Base-by-base conservation (phyloP, 2,888 invertebrate genomes). In the Dasypogon diadema region DNA sequence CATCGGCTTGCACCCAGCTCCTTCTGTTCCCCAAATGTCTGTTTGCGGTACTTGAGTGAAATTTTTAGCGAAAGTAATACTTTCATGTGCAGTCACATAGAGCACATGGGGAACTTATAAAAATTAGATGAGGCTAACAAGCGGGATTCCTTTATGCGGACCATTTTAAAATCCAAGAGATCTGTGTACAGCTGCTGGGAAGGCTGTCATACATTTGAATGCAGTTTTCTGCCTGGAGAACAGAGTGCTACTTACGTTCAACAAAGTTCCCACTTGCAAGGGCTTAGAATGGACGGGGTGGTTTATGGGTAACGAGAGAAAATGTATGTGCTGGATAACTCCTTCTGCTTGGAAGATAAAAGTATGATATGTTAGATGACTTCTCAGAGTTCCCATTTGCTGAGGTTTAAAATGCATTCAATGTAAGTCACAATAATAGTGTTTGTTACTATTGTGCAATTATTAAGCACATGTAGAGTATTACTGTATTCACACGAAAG, bases 11-110 rank as follows among this genome's bases (percentile, higher is more conserved):
- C 60, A 37, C 60, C 37, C 4, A 60, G 60, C 34, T 60, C 18
- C 60, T 60, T 60, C 34, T 21, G 37, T 18, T 37, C 21, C 60
- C 37, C 60, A 37, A 37, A 37, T 37, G 37, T 18, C 60, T 60
- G 37, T 42, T 21, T 34, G 60, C 37, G 21, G 12, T 37, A 34
- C 60, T 60, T 37, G 60, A 60, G 12, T 2, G 37, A 21, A 60
- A 18, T 60, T 60, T 60, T 37, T n/a, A 37, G 37, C 21, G 60
- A 60, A 60, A 37, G 60, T 37, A 37, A 60, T 21, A 16, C 60
- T 42, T 42, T 42, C 34, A 30, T 10, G 34, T 42, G 2, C 42
- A 42, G 8, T 42, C 42, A 42, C n/a, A 42, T 12, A n/a, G 12
- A 6, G 42, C 12, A 42, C 12, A 30, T 30, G 42, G 42, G n/a